A percentile compares a stretch with the other conserved stretches of the same genome.
These are phyloP conservation scores for Parazoanthus atlanticus DNA, from an alignment of 92 coral and sea anemone species.

Conservation along the genomic window DNA sequence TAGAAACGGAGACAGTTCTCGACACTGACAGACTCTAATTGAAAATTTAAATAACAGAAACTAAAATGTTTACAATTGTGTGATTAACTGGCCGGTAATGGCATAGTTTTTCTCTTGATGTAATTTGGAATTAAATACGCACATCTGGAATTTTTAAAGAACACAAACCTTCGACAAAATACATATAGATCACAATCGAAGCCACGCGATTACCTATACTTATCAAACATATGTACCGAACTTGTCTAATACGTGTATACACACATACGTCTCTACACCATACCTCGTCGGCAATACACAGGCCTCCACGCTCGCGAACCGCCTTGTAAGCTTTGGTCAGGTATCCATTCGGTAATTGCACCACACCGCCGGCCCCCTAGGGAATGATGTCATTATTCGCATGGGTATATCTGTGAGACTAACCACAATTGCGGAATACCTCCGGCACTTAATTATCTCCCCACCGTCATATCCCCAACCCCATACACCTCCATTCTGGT, in stretches of 20 bases:
- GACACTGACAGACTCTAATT: too few relatives aligned
- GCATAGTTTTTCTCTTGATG: too few relatives aligned
- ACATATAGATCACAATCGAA: neutral
- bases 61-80: too few relatives aligned
- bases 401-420: neutral
- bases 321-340: constrained; percentile 87
- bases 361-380: constrained; percentile 94
- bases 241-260: neutral
- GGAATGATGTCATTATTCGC: neutral
- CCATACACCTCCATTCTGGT: too few relatives aligned
- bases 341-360: constrained; percentile 93
- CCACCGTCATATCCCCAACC: too few relatives aligned
- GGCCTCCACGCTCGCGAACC: constrained; percentile 88
- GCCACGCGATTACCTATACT: neutral
- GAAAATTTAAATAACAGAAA: too few relatives aligned
- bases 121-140: neutral
- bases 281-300: constrained; percentile 98
- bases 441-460: too few relatives aligned
- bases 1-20: too few relatives aligned
- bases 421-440: too few relatives aligned
- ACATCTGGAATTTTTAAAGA: neutral
- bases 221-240: neutral
- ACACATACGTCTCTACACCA: neutral
- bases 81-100: too few relatives aligned
- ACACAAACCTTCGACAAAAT: too few relatives aligned